Evolutionary conservation across 2,888 invertebrate species (phyloP), one percentile per base, ranked within the genome.

Genomic region (Ennomos erosarius): DNA sequence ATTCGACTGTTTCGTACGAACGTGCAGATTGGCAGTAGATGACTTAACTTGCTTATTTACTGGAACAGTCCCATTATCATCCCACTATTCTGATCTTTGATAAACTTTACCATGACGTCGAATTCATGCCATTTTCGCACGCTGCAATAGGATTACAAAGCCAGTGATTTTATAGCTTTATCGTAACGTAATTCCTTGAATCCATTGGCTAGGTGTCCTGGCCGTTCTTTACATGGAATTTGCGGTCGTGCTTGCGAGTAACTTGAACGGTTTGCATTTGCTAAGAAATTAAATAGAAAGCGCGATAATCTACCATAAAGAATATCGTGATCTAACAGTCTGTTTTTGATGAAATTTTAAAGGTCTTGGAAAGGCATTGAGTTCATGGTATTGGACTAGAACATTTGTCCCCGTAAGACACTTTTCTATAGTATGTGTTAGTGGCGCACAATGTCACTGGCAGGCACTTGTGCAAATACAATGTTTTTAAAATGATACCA

Each of bases 381-480:
- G 10, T 34, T 39, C 42, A 11, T 69, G 67, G 69, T 68, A 70
- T 69, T 74, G 67, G 65, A 70, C 69, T 73, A 76, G 69, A 73
- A 74, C 75, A 69, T 64, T 67, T 69, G 57, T 59, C 61, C 55
- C 55, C 67, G 59, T 68, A 68, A 59, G 63, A 69, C 64, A 65
- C 59, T 65, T 60, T 62, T 49, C 55, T 45, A 55, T 44, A 51
- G 49, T 43, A 36, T 52, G 53, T 59, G 51, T 59, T 59, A 59
- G 50, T 59, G 37, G 68, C 64, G 62, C 68, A 80, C 82, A 84
- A 81, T 81, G 83, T 81, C 78, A 76, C 59, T 33, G 12, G 65
- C 49, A 61, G 59, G 73, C 90, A 90, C 85, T 90, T 90, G 90
- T 84, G 81, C 85, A 85, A 88, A 90, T 39, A 89, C 68, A 71